Conservation (phyloP, 1,140 invertebrate genomes). For the Drosophila obscura region DNA sequence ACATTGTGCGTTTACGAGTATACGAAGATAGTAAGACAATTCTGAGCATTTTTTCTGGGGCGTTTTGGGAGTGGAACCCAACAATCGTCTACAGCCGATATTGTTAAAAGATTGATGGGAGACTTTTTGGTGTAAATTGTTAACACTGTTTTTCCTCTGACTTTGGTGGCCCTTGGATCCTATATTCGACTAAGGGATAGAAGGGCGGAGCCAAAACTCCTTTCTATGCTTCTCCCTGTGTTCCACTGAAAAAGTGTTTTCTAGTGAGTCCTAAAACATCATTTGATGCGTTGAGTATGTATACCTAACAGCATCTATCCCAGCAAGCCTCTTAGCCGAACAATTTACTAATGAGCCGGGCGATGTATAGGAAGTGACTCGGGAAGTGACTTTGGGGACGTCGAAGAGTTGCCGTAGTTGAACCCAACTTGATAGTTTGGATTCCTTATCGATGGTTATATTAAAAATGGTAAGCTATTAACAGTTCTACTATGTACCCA, state of each 20-base stretch:
- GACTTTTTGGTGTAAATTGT: constrained; percentile 60
- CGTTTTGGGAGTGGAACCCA: constrained; percentile 42
- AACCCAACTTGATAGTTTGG: constrained; percentile 9
- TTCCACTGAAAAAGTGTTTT: constrained; percentile 40
- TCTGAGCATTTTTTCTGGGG: constrained; percentile 44
- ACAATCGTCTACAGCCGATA: constrained; percentile 50
- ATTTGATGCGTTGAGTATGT: constrained; percentile 33
- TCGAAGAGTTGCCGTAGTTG: constrained; percentile 15
- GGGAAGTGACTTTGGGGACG: constrained; percentile 14
- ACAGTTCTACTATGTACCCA: no score
- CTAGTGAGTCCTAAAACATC: constrained; percentile 47
- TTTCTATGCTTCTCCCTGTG: constrained; percentile 32
- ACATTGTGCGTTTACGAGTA: constrained; percentile 46
- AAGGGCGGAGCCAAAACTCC: constrained; percentile 28
- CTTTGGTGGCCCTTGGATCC: constrained; percentile 37
- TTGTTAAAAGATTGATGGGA: constrained; percentile 51
- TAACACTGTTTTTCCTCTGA: constrained; percentile 53
- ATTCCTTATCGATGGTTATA: no score
- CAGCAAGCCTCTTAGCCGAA: constrained; percentile 26
- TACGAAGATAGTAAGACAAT: constrained; percentile 33
- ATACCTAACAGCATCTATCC: constrained; percentile 28
- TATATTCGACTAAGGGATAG: no score
- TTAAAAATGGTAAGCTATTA: no score
- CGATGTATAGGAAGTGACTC: constrained; percentile 40
- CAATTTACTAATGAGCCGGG: constrained; percentile 42